Evolutionary conservation across 2,888 invertebrate genomes (phyloP).

Genomic region (Caenorhabditis sp.): DNA sequence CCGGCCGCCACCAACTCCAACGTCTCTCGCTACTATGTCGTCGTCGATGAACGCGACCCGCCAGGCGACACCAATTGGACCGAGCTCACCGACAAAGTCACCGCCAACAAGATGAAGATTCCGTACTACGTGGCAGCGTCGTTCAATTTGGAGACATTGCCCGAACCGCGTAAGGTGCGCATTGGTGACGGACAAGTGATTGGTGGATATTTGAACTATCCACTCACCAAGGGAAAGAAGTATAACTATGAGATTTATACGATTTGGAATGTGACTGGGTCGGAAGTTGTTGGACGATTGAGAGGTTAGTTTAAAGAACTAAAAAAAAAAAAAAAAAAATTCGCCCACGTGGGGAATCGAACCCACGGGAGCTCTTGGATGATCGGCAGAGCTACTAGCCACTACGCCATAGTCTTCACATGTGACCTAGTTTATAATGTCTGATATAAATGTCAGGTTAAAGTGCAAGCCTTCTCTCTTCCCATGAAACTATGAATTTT

Average conservation of each 20-base stretch:
- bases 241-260: constrained; percentile 71
- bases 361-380: too few species aligned
- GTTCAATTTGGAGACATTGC: constrained; percentile 68
- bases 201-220: constrained; percentile 71
- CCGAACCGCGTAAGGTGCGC: constrained; percentile 56
- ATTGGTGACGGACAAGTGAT: constrained; percentile 70
- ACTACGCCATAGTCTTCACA: too few species aligned
- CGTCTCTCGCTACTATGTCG: constrained; percentile 70
- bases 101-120: constrained; percentile 64
- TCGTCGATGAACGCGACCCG: constrained; percentile 70
- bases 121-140: constrained; percentile 71
- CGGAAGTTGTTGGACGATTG: constrained; percentile 67
- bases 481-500: too few species aligned
- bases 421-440: too few species aligned
- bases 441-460: too few species aligned
- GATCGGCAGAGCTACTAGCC: too few species aligned
- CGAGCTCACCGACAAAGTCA: constrained; percentile 70
- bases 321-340: too few species aligned
- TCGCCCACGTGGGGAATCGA: too few species aligned
- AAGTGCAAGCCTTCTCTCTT: too few species aligned
- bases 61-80: constrained; percentile 71
- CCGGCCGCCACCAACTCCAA: constrained; percentile 69
- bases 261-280: constrained; percentile 66
- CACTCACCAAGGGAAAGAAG: constrained; percentile 67
- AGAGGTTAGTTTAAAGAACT: constrained; percentile 62